phyloP scores from a whole-genome alignment of 2,888 invertebrate species.

The Timandra comae region DNA sequence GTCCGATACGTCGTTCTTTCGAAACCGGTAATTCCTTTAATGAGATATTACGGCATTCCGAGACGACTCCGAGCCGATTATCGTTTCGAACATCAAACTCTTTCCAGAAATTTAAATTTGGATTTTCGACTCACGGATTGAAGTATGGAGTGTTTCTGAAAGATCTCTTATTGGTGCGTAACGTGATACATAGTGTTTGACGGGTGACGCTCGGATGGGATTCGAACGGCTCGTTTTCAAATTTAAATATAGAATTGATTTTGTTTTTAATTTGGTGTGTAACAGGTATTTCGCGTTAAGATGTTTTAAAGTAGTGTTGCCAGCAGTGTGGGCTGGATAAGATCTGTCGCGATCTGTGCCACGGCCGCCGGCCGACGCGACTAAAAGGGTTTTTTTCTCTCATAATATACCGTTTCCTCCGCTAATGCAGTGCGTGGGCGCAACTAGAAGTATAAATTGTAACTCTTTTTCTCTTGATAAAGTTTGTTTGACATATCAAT shows the following conservation, averaged over 20 bases:
- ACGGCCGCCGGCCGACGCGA: constrained; percentile 44
- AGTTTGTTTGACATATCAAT: constrained; percentile 22
- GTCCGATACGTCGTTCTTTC: constrained; percentile 41
- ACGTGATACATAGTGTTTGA: constrained; percentile 56
- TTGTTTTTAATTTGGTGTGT: constrained; percentile 15
- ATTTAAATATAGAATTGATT: constrained; percentile 13
- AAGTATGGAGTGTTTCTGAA: constrained; percentile 61
- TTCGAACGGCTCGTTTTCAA: constrained; percentile 14
- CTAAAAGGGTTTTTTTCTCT: constrained; percentile 27
- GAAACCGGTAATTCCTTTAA: constrained; percentile 38
- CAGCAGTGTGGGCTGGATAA: constrained; percentile 57
- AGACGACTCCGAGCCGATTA: constrained; percentile 54
- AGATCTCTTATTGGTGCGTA: constrained; percentile 58
- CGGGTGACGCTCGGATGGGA: constrained; percentile 34
- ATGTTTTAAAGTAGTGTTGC: constrained; percentile 45
- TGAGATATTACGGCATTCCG: constrained; percentile 69
- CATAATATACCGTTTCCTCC: constrained; percentile 40
- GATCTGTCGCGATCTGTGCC: constrained; percentile 47
- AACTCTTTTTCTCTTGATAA: constrained; percentile 26
- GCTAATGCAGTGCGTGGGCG: constrained; percentile 39
- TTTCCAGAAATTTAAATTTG: constrained; percentile 71
- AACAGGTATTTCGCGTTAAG: constrained; percentile 33
- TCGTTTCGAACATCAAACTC: constrained; percentile 65
- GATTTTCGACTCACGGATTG: constrained; percentile 54
- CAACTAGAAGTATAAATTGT: constrained; percentile 31